These are phyloP conservation scores for Helicolenus hilgendorfi DNA, from an alignment of 2,797 vertebrate species.

Conservation along the genomic window DNA sequence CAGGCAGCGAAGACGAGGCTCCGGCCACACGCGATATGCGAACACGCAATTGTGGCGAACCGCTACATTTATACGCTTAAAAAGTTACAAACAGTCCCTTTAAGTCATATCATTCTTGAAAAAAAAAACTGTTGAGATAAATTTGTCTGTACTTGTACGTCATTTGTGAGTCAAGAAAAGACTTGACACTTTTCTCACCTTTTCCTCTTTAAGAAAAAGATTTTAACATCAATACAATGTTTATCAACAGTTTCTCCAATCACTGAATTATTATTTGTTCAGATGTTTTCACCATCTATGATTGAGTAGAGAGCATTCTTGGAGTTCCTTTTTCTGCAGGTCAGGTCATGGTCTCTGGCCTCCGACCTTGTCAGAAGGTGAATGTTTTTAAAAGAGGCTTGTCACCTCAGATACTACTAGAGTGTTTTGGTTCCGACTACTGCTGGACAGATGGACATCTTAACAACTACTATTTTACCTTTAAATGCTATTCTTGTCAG, in stretches of 20 bases:
- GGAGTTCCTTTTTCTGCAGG: slow-evolving; percentile 17
- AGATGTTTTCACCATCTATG: neutral
- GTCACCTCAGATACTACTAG: neutral
- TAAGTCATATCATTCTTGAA: neutral
- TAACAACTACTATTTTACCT: neutral
- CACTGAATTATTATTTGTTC: neutral
- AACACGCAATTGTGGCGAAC: no score
- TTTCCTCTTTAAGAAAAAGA: neutral
- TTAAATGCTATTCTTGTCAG: neutral
- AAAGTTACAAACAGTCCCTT: no score
- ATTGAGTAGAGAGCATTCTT: slow-evolving; percentile 26
- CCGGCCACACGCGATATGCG: no score
- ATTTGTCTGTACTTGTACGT: neutral
- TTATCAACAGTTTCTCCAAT: neutral
- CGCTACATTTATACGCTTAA: no score
- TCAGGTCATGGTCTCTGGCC: slow-evolving; percentile 17
- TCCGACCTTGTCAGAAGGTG: slow-evolving; percentile 11
- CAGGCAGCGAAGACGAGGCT: no score
- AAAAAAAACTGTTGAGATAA: neutral
- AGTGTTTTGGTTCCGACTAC: neutral
- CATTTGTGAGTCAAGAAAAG: neutral
- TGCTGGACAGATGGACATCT: neutral
- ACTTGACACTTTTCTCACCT: neutral
- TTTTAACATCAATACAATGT: neutral
- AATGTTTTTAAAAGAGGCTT: neutral